A percentile compares a stretch with the other conserved stretches of the same genome.
These are phyloP conservation scores for Sesia bembeciformis DNA, from an alignment of 2,888 invertebrate species.

Conservation along the genomic window DNA sequence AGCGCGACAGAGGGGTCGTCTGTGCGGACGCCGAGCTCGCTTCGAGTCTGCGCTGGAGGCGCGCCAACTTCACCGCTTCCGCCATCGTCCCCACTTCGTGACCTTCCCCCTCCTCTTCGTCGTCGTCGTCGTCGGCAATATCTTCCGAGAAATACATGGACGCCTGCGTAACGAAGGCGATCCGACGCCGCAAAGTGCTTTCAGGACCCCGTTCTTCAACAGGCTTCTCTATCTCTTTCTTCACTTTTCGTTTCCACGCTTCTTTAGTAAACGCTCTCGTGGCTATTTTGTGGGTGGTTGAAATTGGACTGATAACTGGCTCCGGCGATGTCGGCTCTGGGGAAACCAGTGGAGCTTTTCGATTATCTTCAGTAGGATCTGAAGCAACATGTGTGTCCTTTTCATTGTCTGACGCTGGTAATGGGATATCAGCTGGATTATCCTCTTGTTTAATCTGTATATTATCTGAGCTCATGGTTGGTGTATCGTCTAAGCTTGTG, in stretches of 20 bases:
- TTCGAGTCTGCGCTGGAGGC: constrained; percentile 49
- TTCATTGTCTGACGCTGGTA: neutral
- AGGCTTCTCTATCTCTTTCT: constrained; percentile 52
- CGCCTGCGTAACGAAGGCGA: constrained; percentile 71
- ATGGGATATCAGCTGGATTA: neutral
- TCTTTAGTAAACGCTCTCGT: constrained; percentile 71
- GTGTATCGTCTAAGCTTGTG: constrained; percentile 27
- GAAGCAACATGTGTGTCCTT: neutral
- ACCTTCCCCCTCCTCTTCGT: constrained; percentile 44
- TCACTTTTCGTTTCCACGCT: constrained; percentile 61
- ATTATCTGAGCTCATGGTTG: neutral
- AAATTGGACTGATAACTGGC: constrained; percentile 38
- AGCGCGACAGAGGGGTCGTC: constrained; percentile 43
- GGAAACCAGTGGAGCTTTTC: neutral
- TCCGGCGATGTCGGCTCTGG: constrained; percentile 13
- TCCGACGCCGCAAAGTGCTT: constrained; percentile 60
- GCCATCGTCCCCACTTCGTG: constrained; percentile 65
- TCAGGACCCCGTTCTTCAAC: constrained; percentile 63
- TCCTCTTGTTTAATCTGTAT: neutral
- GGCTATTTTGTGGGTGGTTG: constrained; percentile 63
- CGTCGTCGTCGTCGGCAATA: constrained; percentile 49
- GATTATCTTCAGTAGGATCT: neutral
- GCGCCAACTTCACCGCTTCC: constrained; percentile 67
- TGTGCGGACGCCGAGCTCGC: constrained; percentile 20
- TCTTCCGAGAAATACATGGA: constrained; percentile 70